Evolutionary conservation across 2,797 vertebrate species (phyloP).

Genomic region (Crenuchus spilurus): DNA sequence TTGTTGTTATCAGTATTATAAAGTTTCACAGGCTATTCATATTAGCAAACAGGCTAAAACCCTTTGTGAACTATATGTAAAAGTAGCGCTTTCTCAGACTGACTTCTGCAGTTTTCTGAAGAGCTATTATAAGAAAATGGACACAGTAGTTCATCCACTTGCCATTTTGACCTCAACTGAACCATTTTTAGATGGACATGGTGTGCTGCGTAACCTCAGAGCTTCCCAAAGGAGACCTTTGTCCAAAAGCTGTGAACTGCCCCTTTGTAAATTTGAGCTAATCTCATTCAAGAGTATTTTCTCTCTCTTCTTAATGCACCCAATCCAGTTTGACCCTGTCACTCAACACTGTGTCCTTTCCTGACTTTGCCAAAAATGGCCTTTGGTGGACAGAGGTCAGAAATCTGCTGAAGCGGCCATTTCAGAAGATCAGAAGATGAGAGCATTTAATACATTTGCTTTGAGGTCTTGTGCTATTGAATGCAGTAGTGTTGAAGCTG

Average conservation of each 20-base stretch:
- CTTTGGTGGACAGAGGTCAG: background rate
- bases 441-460: background rate
- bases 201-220: background rate
- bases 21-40: too few relatives aligned
- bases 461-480: background rate
- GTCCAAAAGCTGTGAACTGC: background rate
- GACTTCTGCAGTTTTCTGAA: too few relatives aligned
- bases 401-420: background rate
- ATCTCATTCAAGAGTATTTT: slow-evolving; percentile 4
- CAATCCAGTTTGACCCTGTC: background rate
- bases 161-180: too few relatives aligned
- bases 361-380: too few relatives aligned
- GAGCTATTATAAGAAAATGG: too few relatives aligned
- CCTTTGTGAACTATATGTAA: too few relatives aligned
- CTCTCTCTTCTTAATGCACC: slow-evolving; percentile 1
- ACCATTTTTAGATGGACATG: background rate
- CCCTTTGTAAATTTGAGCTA: background rate
- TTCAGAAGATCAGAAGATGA: slow-evolving; percentile 22
- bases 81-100: too few relatives aligned
- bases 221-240: background rate
- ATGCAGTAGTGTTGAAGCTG: slow-evolving; percentile 2
- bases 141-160: too few relatives aligned
- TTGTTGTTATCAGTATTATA: too few relatives aligned
- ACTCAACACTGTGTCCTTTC: background rate
- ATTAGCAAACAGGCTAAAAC: too few relatives aligned